Percentiles rank a stretch among this genome's conserved stretches.
These are phyloP conservation scores for Drosophila macrospina DNA, from an alignment of 2,888 invertebrate species.

Conservation along the genomic window DNA sequence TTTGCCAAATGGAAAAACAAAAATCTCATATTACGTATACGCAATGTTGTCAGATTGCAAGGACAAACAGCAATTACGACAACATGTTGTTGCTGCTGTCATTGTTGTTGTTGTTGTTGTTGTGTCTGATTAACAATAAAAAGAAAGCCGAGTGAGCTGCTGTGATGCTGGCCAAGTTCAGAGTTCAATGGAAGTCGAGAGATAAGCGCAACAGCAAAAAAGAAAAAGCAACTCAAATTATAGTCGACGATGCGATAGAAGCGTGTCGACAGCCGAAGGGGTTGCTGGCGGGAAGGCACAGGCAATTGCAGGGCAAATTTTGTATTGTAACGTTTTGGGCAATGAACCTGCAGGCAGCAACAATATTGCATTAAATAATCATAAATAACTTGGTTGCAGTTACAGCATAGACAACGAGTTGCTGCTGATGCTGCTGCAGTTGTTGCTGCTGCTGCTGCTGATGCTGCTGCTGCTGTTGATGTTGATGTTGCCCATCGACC, in stretches of 20 bases:
- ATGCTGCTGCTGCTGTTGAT: conserved; percentile 1
- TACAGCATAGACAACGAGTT: conserved; percentile 43
- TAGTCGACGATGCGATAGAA: conserved; percentile 14
- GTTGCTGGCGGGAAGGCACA: background rate
- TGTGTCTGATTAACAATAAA: conserved; percentile 43
- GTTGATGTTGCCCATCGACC: conserved; percentile 53
- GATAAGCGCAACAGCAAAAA: conserved; percentile 28
- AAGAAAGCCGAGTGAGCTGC: conserved; percentile 52
- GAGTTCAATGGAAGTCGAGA: conserved; percentile 67
- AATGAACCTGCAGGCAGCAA: conserved; percentile 67
- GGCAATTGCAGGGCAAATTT: conserved; percentile 45
- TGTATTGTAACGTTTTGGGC: conserved; percentile 61
- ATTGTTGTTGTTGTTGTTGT: conserved; percentile 13
- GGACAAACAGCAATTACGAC: conserved; percentile 42
- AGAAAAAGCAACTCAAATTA: conserved; percentile 41
- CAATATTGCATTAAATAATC: conserved; percentile 74
- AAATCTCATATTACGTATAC: conserved; percentile 67
- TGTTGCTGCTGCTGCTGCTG: conserved; percentile 10
- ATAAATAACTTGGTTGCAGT: conserved; percentile 67
- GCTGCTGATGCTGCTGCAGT: conserved; percentile 1
- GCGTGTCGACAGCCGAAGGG: conserved; percentile 45
- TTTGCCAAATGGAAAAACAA: conserved; percentile 14
- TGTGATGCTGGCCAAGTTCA: conserved; percentile 66
- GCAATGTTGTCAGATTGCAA: conserved; percentile 37
- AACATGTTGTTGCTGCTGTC: conserved; percentile 32